These are phyloP conservation scores for Ibidorhyncha struthersii DNA, from an alignment of 2,113 vertebrate species.

Conservation along the genomic window DNA sequence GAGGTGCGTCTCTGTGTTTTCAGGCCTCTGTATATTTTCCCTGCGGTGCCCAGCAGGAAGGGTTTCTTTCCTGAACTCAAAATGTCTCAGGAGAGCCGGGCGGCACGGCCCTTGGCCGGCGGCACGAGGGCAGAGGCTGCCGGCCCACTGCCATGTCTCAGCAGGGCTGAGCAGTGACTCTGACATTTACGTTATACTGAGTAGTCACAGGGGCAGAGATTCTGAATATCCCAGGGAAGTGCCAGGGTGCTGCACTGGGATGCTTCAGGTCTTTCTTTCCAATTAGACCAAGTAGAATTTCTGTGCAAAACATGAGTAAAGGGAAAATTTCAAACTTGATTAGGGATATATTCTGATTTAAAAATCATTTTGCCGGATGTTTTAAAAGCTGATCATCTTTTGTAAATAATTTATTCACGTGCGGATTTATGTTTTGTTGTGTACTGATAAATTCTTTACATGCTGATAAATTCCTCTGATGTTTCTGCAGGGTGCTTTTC, in stretches of 20 bases:
- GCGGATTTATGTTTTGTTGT: neutral
- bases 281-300: neutral
- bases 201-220: neutral
- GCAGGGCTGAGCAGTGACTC: neutral
- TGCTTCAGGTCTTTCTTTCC: neutral
- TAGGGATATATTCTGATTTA: neutral
- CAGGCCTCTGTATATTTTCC: neutral
- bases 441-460: neutral
- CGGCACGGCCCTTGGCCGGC: fast-evolving
- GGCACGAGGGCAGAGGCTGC: fast-evolving
- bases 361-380: neutral
- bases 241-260: too few relatives aligned
- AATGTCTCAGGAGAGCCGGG: neutral
- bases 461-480: neutral
- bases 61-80: neutral
- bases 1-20: fast-evolving
- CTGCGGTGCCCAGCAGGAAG: neutral
- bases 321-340: neutral
- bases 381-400: neutral
- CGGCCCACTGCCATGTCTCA: fast-evolving
- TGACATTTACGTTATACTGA: fast-evolving
- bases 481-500: neutral
- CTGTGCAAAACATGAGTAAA: neutral
- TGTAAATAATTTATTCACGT: neutral
- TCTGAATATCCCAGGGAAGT: neutral